Base-by-base conservation (phyloP, 53 echinoderm and acorn worm genomes). In the Zoroaster sp. region DNA sequence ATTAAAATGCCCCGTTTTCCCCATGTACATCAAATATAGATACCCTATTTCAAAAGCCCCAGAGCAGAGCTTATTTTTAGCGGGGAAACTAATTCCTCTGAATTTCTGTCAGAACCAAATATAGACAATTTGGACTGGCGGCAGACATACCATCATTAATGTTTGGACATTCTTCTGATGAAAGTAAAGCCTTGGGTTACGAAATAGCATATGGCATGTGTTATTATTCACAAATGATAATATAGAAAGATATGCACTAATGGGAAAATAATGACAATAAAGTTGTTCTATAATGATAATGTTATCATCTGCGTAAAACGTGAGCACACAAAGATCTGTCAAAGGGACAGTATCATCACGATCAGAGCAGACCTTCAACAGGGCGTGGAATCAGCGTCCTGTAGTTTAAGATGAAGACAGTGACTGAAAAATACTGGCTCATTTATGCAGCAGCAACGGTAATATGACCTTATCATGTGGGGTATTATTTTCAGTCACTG, bases 51-150 rank as follows among this genome's bases (percentile, higher is more conserved):
- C 0, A 25, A 59, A 59, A 59, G 10, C 63, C 63, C 63, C 9
- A 28, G 7, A 59, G 63, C 63, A 59, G 28, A 59, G 63, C 28
- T 25, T 20, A 23, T 25, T 9, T 59, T 59, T 59, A 25, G 0
- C 0, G 63, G n/a, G 28, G 28, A 28, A 25, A 28, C 15, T 3
- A 53, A 59, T 59, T 59, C 63, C 63, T 14, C 76, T 35, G 34
- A 12, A 52, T 31, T 46, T 41, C 31, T 34, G 5, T 39, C 38
- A 30, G 63, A 3, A 78, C 78, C 78, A 78, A 78, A 78, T 78
- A 78, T 78, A 78, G 78, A 54, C 78, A 78, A 53, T 39, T 55
- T 59, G 25, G 63, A 28, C 11, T 21, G 63, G 28, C 63, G 28
- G 30, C 7, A n/a, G 63, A 28, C 63, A 59, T 59, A 3, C 63